Evolutionary conservation across 2,113 vertebrate genomes (phyloP), one percentile per base, ranked within the genome.

Genomic region (Prionailurus bengalensis): DNA sequence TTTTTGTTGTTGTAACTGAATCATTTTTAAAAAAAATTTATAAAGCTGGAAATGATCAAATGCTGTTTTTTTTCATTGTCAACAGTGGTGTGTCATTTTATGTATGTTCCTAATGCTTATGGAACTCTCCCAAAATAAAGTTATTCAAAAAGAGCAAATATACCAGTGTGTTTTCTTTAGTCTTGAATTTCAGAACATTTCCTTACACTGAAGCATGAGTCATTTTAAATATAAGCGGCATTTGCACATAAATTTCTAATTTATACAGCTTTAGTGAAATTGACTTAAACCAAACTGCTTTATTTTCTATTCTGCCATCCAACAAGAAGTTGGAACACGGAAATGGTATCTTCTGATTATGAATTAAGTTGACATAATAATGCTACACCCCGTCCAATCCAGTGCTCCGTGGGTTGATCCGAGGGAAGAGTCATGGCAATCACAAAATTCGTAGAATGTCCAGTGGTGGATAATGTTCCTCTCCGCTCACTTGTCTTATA

Each of bases 401-500:
- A 99, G 98, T 99, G 99, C 45, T 99, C 99, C 0, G 98, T 94
- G 0, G 99, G 97, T 1, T 99, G 95, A 27, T 99, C 98, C 0
- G 99, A 99, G 95, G 99, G 98, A 12, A 99, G 99, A 12, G 98
- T 99, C 99, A 99, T 99, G 55, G 99, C 98, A 1, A 99, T 99
- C 70, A 99, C 99, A 0, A 99, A 99, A 76, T 99, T 99, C 36
- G 99, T 99, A 81, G 99, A 99, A 68, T 99, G 99, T 11, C 99
- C 99, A 0, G 99, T 99, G 48, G 99, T 99, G 79, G 99, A 99
- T 71, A 99, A 96, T 0, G 99, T 99, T 10, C 99, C 99, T 31
- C 99, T 98, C 55, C 99, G 98, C 98, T 99, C 99, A 0, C 99
- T 99, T 17, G 99, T 99, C 98, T 99, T 99, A 96, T 99, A 99